Evolutionary conservation across 2,797 vertebrate genomes (phyloP), one percentile per base, ranked within the genome.

Genomic region (Epinephelus malabaricus): DNA sequence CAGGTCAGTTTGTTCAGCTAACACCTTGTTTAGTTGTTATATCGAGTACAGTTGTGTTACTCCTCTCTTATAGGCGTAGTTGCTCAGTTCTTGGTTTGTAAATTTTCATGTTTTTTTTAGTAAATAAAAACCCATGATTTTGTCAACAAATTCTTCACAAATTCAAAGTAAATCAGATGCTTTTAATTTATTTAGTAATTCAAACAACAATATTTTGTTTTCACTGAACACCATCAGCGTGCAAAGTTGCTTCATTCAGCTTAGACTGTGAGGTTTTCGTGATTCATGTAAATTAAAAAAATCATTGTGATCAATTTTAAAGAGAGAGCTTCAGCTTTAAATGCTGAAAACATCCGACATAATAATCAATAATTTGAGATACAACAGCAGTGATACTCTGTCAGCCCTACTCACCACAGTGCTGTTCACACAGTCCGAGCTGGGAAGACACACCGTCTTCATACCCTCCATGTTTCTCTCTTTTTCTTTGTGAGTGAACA

Each of bases 321-420:
- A 43, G 0, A 38, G 23, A 25, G 6, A 55, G 46, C 14, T n/a
- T 69, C 7, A 38, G 7, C 12, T 1, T 19, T 61, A 5, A 51
- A 43, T 34, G 11, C 30, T 46, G 19, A 49, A 65, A 51, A 46
- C 9, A 2, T 23, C 47, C 27, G 5, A n/a, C 11, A 43, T 12
- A 43, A 43, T 12, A 43, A 43, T 43, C 11, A 43, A 4, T 43
- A 10, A 43, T 38, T 18, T 45, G 10, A 62, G 15, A 56, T 38
- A 55, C 25, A 21, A 15, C 2, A 47, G 19, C 40, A 5, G 10
- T 15, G 27, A 14, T 51, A 4, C 10, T 53, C 23, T n/a, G 43
- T 69, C 14, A 21, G 11, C 18, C 13, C 25, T 14, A 60, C 89
- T 73, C 76, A 93, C 92, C 86, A 89, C 79, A 21, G 70, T 66